Percentiles rank a stretch among this genome's conserved stretches.
These are phyloP conservation scores for Recurvirostra avosetta DNA, from an alignment of 2,113 vertebrate genomes.

Conservation along the genomic window DNA sequence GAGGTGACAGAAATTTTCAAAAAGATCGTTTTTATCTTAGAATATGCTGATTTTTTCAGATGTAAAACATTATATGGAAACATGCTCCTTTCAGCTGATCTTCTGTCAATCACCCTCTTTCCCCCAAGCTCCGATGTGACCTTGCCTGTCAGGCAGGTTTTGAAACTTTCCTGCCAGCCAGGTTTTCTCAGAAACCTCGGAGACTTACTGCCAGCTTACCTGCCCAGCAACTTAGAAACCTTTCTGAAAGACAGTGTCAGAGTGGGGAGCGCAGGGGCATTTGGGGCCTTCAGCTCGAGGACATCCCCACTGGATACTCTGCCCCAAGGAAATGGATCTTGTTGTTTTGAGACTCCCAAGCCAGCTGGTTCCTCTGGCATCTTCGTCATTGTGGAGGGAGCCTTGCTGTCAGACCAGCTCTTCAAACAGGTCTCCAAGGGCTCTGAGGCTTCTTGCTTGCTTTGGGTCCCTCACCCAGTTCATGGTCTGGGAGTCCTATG, in stretches of 20 bases:
- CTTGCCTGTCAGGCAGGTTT: constrained; percentile 13
- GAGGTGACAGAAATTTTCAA: background rate
- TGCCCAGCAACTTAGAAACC: background rate
- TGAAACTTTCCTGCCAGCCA: background rate
- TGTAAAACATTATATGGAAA: background rate
- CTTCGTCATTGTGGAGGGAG: background rate
- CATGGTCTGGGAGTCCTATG: background rate
- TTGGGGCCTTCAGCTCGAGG: background rate
- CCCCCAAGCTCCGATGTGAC: background rate
- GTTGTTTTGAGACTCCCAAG: background rate
- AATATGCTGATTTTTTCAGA: constrained; percentile 1
- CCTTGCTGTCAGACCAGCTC: background rate
- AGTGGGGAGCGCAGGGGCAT: background rate
- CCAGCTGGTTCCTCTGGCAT: background rate
- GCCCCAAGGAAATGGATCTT: background rate
- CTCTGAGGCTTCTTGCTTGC: background rate
- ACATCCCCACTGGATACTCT: background rate
- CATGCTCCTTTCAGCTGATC: background rate
- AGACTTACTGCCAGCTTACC: background rate
- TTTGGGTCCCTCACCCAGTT: background rate
- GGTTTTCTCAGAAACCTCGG: background rate
- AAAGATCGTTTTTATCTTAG: background rate
- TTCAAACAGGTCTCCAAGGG: background rate
- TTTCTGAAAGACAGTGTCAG: background rate
- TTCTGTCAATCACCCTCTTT: background rate